Percentiles rank a stretch among this genome's conserved stretches.
Conservation (phyloP, 2,888 invertebrate genomes). For the Ornithoptera alexandrae region DNA sequence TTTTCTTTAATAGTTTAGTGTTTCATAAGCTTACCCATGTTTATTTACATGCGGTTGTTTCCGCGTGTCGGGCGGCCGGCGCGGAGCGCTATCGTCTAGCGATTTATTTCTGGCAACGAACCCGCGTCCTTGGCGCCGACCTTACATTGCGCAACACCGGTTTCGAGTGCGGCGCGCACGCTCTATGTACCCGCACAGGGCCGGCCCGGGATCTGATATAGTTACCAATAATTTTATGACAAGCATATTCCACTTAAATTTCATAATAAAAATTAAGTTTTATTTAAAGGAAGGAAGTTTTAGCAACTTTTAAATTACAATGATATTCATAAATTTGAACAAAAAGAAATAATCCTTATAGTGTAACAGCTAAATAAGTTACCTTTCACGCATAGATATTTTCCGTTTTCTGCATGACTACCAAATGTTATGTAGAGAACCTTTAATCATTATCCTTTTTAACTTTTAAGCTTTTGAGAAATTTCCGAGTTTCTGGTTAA, state of each 20-base stretch:
- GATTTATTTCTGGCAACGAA: constrained; percentile 77
- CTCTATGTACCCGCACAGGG: constrained; percentile 39
- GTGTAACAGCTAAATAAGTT: too few relatives aligned
- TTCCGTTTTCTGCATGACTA: too few relatives aligned
- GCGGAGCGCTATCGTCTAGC: constrained; percentile 41
- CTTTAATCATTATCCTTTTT: too few relatives aligned
- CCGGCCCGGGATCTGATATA: background rate
- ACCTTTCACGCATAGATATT: too few relatives aligned
- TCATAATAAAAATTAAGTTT: background rate
- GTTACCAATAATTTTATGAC: background rate
- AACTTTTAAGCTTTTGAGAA: too few relatives aligned
- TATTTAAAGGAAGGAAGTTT: background rate
- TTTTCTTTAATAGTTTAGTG: background rate
- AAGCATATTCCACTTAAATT: background rate
- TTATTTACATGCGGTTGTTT: constrained; percentile 24
- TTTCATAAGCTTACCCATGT: constrained; percentile 16
- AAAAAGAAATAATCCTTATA: too few relatives aligned
- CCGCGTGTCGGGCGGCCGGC: constrained; percentile 31
- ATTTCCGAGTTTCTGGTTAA: too few relatives aligned
- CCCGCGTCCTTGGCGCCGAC: constrained; percentile 77
- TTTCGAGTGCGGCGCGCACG: constrained; percentile 66
- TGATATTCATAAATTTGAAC: too few relatives aligned
- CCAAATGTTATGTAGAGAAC: too few relatives aligned
- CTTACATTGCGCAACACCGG: constrained; percentile 79
- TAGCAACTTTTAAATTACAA: too few relatives aligned